Evolutionary conservation across 1,140 invertebrate species (phyloP).

Genomic region (Himalopsyche phryganea): DNA sequence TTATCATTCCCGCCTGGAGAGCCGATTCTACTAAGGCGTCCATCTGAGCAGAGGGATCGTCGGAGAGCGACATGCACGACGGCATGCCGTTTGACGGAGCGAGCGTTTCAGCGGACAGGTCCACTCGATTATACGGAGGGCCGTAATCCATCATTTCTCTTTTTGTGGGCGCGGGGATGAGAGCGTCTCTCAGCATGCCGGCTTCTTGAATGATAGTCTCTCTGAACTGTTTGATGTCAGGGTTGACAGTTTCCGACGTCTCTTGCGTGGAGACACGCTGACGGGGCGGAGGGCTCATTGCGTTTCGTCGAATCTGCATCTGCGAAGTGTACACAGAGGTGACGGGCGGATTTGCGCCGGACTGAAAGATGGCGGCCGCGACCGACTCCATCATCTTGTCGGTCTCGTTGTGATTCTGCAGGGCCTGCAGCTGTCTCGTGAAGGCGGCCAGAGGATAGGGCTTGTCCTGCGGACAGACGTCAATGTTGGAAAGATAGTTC

Average conservation of each 20-base stretch:
- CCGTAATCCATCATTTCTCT: slow-evolving; percentile 30
- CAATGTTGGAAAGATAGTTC: slow-evolving; percentile 58
- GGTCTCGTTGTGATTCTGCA: slow-evolving; percentile 49
- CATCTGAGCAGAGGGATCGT: slow-evolving; percentile 44
- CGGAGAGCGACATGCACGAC: slow-evolving; percentile 36
- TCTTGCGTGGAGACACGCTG: slow-evolving; percentile 35
- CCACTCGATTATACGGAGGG: slow-evolving; percentile 10
- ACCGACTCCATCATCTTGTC: slow-evolving; percentile 53
- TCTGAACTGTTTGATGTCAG: slow-evolving; percentile 28
- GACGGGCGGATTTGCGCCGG: slow-evolving; percentile 34
- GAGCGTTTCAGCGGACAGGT: slow-evolving; percentile 37
- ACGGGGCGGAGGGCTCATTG: neutral
- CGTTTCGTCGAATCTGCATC: too few relatives aligned
- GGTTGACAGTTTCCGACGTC: slow-evolving; percentile 36
- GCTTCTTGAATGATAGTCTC: slow-evolving; percentile 17
- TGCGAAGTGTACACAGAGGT: neutral
- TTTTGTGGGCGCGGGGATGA: slow-evolving; percentile 8
- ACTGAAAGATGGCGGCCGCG: slow-evolving; percentile 51
- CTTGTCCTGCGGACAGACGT: slow-evolving; percentile 37
- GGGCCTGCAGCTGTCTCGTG: slow-evolving; percentile 46
- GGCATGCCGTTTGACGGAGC: slow-evolving; percentile 48
- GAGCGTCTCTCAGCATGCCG: neutral
- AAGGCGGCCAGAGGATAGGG: slow-evolving; percentile 40
- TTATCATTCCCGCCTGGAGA: slow-evolving; percentile 51
- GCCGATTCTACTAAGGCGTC: slow-evolving; percentile 49